A percentile compares a stretch with the other conserved stretches of the same genome.
Evolutionary conservation across 2,797 vertebrate genomes (phyloP).

Genomic region (Discoglossus pictus): DNA sequence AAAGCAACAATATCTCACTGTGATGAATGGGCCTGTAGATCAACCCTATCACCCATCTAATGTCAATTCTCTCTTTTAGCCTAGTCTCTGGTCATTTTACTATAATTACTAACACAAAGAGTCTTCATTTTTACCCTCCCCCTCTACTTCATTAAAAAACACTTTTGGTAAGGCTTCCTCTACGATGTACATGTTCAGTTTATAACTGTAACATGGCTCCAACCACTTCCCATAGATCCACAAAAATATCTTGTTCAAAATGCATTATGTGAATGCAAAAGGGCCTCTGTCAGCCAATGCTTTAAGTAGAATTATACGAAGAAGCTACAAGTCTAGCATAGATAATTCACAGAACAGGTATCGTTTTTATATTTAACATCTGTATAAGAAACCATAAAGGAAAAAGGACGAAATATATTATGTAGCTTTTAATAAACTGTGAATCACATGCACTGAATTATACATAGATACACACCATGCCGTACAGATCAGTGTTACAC

Average conservation of each 20-base stretch:
- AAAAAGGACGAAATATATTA: constrained; percentile 18
- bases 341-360: too few relatives aligned
- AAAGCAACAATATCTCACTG: constrained; percentile 52
- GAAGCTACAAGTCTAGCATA: too few relatives aligned
- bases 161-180: constrained; percentile 44
- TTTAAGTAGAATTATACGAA: too few relatives aligned
- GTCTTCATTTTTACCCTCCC: constrained; percentile 26
- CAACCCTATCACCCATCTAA: constrained; percentile 38
- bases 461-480: neutral
- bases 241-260: too few relatives aligned
- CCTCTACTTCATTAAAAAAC: constrained; percentile 49
- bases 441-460: constrained; percentile 12
- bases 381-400: constrained; percentile 11
- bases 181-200: neutral
- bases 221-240: neutral
- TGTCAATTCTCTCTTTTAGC: constrained; percentile 47
- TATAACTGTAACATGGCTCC: constrained; percentile 1
- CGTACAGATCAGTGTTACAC: too few relatives aligned
- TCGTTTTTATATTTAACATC: too few relatives aligned
- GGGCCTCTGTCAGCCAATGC: too few relatives aligned
- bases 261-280: too few relatives aligned
- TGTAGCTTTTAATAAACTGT: neutral
- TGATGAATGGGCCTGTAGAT: constrained; percentile 50
- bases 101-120: constrained; percentile 34
- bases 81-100: constrained; percentile 36